A percentile compares a stretch with the other conserved stretches of the same genome.
Conservation (phyloP, 2,113 vertebrate species). For the Scatophagus argus region DNA sequence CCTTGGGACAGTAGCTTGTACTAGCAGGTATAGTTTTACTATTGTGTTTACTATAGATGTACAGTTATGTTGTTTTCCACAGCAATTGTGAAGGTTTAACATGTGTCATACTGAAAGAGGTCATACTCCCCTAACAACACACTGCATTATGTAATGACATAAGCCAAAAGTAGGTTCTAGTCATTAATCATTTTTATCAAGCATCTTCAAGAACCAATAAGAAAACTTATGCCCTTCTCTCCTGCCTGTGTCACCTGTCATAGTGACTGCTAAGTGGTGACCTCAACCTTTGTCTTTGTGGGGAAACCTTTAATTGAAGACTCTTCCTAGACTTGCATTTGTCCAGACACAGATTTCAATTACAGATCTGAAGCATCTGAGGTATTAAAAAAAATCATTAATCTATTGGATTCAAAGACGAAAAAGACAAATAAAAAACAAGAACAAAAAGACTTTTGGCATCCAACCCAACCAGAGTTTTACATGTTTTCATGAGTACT, state of each 20-base stretch:
- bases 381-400: slow-evolving; percentile 6
- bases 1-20: neutral
- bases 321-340: slow-evolving; percentile 33
- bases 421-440: slow-evolving; percentile 32
- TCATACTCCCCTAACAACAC: slow-evolving; percentile 19
- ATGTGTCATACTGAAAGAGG: slow-evolving; percentile 4
- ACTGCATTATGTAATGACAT: slow-evolving; percentile 41
- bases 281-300: slow-evolving; percentile 19
- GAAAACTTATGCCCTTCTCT: slow-evolving; percentile 11
- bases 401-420: slow-evolving; percentile 6
- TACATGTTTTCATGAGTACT: neutral
- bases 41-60: neutral
- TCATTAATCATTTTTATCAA: slow-evolving; percentile 29
- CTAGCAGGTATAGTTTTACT: neutral
- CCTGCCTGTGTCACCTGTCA: too few relatives aligned
- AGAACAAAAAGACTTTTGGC: slow-evolving; percentile 7
- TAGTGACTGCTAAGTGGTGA: too few relatives aligned
- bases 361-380: slow-evolving; percentile 5
- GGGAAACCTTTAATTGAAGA: slow-evolving; percentile 3
- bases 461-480: neutral
- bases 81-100: slow-evolving; percentile 17
- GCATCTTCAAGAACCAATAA: slow-evolving; percentile 18
- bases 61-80: neutral
- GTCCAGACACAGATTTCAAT: slow-evolving; percentile 11
- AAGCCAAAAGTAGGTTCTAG: slow-evolving; percentile 29